Evolutionary conservation across 2,888 invertebrate species (phyloP).

Genomic region (Melanophora roralis): DNA sequence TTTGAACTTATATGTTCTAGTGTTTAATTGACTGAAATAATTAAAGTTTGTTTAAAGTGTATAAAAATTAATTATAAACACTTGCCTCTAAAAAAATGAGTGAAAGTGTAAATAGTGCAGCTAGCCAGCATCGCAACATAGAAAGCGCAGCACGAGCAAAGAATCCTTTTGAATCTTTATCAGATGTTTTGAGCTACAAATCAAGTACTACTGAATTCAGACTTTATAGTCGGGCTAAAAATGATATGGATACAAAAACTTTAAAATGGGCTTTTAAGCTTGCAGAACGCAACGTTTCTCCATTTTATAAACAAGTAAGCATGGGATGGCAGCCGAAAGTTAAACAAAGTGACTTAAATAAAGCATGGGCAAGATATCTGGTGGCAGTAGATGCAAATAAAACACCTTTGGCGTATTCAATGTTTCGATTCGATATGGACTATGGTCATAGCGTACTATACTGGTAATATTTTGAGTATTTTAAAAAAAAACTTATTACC

Average conservation of each 20-base stretch:
- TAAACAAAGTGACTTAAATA: slow-evolving; percentile 82
- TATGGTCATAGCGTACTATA: slow-evolving; percentile 83
- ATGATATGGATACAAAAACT: slow-evolving; percentile 72
- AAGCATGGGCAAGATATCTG: slow-evolving; percentile 81
- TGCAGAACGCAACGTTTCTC: slow-evolving; percentile 75
- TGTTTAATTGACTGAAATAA: no score
- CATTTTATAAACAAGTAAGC: slow-evolving; percentile 72
- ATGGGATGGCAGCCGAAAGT: slow-evolving; percentile 83
- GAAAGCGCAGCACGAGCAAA: slow-evolving; percentile 73
- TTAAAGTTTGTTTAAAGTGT: no score
- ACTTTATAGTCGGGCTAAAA: slow-evolving; percentile 71
- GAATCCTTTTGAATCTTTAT: slow-evolving; percentile 72
- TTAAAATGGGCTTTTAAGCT: slow-evolving; percentile 77
- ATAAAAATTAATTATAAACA: background rate
- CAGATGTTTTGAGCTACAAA: slow-evolving; percentile 68
- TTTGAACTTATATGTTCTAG: no score
- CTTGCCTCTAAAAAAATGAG: slow-evolving; percentile 67
- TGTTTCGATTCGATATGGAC: slow-evolving; percentile 87
- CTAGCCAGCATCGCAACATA: slow-evolving; percentile 73
- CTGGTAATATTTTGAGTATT: slow-evolving; percentile 78
- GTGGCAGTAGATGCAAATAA: slow-evolving; percentile 79
- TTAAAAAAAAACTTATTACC: no score
- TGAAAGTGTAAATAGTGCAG: slow-evolving; percentile 66
- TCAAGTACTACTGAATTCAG: slow-evolving; percentile 65
- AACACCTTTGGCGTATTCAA: slow-evolving; percentile 82